A percentile compares a stretch with the other conserved stretches of the same genome.
These are phyloP conservation scores for Schizopygopsis malacanthus DNA, from an alignment of 2,797 vertebrate genomes.

Conservation along the genomic window DNA sequence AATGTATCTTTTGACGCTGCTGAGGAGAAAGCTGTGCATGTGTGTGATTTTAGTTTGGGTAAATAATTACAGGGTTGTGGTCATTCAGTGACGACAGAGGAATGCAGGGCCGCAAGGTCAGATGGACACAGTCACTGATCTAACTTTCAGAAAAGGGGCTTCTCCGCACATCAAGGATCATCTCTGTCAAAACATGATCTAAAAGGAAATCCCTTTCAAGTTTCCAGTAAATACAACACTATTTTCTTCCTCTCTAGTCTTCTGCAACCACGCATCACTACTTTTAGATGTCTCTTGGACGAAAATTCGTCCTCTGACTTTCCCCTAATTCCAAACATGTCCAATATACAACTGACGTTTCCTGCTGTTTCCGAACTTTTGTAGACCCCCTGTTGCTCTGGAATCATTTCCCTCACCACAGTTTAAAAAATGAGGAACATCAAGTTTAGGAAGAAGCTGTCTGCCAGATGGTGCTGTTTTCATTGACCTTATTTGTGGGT, in stretches of 20 bases:
- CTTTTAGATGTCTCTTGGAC: neutral
- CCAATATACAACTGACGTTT: neutral
- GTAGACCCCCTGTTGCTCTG: constrained; percentile 38
- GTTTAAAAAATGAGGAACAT: constrained; percentile 60
- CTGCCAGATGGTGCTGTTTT: constrained; percentile 69
- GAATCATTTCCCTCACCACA: constrained; percentile 39
- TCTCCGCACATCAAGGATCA: constrained; percentile 3
- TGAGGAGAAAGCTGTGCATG: neutral
- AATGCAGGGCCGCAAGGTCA: constrained; percentile 50
- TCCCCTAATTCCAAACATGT: constrained; percentile 19
- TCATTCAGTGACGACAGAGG: constrained; percentile 51
- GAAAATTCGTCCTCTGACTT: neutral
- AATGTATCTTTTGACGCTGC: neutral
- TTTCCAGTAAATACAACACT: constrained; percentile 42
- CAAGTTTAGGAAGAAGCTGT: constrained; percentile 63
- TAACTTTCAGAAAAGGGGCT: neutral
- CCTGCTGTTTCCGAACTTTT: neutral
- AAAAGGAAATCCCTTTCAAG: constrained; percentile 56
- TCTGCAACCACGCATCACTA: neutral
- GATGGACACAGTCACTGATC: constrained; percentile 25
- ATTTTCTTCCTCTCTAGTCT: constrained; percentile 50
- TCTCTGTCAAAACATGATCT: constrained; percentile 17
- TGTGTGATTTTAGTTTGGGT: constrained; percentile 30
- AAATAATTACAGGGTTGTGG: constrained; percentile 54
- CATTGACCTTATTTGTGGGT: constrained; percentile 69